Evolutionary conservation across 2,888 invertebrate species (phyloP), one percentile per base, ranked within the genome.

Genomic region (Globia sparganii): DNA sequence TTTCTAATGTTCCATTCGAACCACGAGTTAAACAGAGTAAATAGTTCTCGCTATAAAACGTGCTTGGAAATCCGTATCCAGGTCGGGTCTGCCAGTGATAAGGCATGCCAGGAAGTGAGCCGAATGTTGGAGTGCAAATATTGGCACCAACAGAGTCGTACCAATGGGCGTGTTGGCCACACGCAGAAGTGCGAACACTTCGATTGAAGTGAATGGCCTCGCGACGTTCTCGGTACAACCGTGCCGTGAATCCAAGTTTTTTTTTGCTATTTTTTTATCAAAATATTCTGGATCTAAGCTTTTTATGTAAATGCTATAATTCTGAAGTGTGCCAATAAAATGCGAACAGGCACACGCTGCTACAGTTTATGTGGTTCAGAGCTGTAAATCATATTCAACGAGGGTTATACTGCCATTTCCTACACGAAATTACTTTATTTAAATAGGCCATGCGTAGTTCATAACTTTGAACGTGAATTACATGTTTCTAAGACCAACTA

Each of bases 181-280:
- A 91, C 91, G 90, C 88, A 85, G 75, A 86, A 64, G 72, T 78
- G 84, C 81, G 81, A 77, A 84, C 84, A 81, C 83, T 81, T 80
- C 80, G 83, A 87, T 91, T 93, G 94, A 94, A 94, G 94, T 92
- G 92, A 93, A 91, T 88, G 95, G 93, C 95, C 95, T 95, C 94
- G 94, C 80, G 70, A 75, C 89, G 93, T 93, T 94, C 94, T 95
- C 93, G 92, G 93, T 93, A 92, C 85, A 91, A 87, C 90, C 93
- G 95, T 94, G 94, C 84, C 58, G 75, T 88, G 95, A 95, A 94
- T 95, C 90, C 88, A 91, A 80, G 49, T 65, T 67, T 75, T 70
- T 77, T 68, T 74, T 25, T 43, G 43, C 43, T 37, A 37, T 3
- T 18, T 58, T 28, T 70, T 64, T 34, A 11, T 6, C 18, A 43